Conservation (phyloP, 2,888 invertebrate genomes). For the Amblyteles armatorius region DNA sequence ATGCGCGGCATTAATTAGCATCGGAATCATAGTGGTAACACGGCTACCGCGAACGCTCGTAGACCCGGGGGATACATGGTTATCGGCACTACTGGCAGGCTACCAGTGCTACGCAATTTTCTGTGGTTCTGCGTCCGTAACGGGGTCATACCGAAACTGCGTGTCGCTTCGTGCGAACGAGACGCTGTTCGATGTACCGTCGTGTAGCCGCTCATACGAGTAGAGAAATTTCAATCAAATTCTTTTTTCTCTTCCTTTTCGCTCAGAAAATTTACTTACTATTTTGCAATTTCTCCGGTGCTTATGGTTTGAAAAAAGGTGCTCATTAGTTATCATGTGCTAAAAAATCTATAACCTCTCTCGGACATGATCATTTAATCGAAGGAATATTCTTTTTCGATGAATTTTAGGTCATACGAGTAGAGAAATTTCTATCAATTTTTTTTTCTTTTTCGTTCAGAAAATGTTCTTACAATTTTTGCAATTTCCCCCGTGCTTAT, state of each 20-base stretch:
- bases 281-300: too few relatives aligned
- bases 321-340: too few relatives aligned
- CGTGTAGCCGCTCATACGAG: not conserved
- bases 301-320: too few relatives aligned
- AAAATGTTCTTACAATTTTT: too few relatives aligned
- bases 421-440: too few relatives aligned
- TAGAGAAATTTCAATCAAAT: not conserved
- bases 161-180: slow-evolving; percentile 41
- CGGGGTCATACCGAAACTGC: slow-evolving; percentile 67
- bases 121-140: slow-evolving; percentile 66
- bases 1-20: slow-evolving; percentile 78
- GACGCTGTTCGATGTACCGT: slow-evolving; percentile 3
- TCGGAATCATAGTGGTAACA: slow-evolving; percentile 75
- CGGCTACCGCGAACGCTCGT: slow-evolving; percentile 46
- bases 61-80: slow-evolving; percentile 44
- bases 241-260: not conserved
- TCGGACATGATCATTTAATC: too few relatives aligned
- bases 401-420: too few relatives aligned
- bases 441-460: too few relatives aligned
- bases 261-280: too few relatives aligned
- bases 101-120: slow-evolving; percentile 62
- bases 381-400: too few relatives aligned
- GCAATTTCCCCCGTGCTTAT: too few relatives aligned
- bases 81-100: slow-evolving; percentile 50
- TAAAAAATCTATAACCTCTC: too few relatives aligned